These are phyloP conservation scores for Furcifer pardalis DNA, from an alignment of 2,797 vertebrate genomes.

Conservation along the genomic window DNA sequence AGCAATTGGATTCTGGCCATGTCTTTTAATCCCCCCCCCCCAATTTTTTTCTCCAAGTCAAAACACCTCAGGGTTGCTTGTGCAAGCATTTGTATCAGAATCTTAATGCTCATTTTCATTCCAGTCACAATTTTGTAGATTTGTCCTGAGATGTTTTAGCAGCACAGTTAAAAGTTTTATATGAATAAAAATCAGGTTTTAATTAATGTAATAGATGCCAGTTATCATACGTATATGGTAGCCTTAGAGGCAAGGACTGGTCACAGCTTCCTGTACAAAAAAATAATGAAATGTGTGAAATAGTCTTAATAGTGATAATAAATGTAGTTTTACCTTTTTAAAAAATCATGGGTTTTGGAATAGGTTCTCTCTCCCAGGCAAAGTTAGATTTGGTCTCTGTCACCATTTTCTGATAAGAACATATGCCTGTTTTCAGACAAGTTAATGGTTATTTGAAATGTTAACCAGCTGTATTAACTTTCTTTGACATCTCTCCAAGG, in stretches of 20 bases:
- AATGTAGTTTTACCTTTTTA: background rate
- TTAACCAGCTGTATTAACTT: conserved; percentile 42
- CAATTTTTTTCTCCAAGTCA: too few species aligned
- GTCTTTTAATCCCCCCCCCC: too few species aligned
- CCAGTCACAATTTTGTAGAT: background rate
- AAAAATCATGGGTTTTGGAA: background rate
- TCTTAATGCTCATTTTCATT: background rate
- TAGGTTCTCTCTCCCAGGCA: background rate
- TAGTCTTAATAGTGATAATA: background rate
- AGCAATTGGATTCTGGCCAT: too few species aligned
- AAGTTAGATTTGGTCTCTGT: background rate
- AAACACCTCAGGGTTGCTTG: too few species aligned
- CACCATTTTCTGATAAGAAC: conserved; percentile 8
- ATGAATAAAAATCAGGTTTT: background rate
- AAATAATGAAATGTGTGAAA: background rate
- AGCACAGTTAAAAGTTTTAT: background rate
- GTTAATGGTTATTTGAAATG: background rate
- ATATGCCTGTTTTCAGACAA: conserved; percentile 4
- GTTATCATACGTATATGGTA: background rate
- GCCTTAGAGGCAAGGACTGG: too few species aligned
- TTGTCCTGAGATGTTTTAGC: background rate
- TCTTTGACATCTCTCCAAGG: conserved; percentile 54
- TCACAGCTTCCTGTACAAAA: too few species aligned
- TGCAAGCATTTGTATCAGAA: too few species aligned
- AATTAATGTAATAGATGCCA: too few species aligned